Percentiles rank a stretch among this genome's conserved stretches.
These are phyloP conservation scores for Ceratina australensis DNA, from an alignment of 1,140 invertebrate genomes.

Conservation along the genomic window DNA sequence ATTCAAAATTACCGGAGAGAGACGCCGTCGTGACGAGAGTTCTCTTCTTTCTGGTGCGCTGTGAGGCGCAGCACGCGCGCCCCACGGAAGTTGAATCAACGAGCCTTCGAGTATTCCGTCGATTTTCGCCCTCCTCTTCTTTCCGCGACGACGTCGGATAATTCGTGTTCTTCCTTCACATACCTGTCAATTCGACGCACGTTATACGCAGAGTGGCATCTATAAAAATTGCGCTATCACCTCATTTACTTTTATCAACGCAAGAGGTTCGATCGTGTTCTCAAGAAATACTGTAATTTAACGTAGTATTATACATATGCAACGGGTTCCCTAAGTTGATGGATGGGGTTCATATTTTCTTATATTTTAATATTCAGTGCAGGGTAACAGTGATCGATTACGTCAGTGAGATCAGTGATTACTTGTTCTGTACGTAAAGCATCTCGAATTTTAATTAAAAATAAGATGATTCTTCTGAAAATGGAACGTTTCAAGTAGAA, in stretches of 20 bases:
- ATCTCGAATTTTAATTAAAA: neutral
- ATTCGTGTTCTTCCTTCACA: neutral
- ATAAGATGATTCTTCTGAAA: conserved; percentile 1
- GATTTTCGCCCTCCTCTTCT: conserved; percentile 16
- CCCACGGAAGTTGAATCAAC: conserved; percentile 53
- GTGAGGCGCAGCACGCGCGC: conserved; percentile 29
- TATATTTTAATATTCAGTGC: too few relatives aligned
- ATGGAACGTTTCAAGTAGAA: neutral
- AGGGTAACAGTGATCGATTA: too few relatives aligned
- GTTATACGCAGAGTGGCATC: too few relatives aligned
- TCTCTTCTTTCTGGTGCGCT: conserved; percentile 21
- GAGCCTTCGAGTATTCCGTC: conserved; percentile 16
- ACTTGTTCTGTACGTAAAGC: too few relatives aligned
- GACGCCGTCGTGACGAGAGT: conserved; percentile 1
- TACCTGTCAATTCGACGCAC: neutral
- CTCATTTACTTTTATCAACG: too few relatives aligned
- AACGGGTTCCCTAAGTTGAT: too few relatives aligned
- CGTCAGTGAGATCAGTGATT: neutral
- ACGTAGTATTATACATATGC: too few relatives aligned
- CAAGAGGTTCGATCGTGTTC: too few relatives aligned
- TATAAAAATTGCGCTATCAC: too few relatives aligned
- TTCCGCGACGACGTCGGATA: neutral
- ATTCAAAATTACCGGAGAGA: conserved; percentile 77
- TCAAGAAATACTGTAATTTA: too few relatives aligned
- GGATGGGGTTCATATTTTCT: too few relatives aligned